Evolutionary conservation across 1,140 invertebrate species (phyloP), one percentile per base, ranked within the genome.

Genomic region (Brachionus angularis): DNA sequence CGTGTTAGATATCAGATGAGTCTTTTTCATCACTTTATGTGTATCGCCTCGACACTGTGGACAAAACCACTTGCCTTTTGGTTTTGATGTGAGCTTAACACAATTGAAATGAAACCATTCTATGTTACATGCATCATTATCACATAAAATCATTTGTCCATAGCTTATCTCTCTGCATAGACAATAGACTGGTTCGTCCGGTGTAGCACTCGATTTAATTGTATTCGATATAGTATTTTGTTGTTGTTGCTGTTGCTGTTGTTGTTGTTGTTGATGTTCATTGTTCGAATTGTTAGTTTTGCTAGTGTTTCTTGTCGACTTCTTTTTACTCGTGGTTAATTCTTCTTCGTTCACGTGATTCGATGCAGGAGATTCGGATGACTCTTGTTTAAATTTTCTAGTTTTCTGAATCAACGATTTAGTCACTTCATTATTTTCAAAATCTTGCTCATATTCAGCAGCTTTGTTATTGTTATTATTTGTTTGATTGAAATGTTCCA

Each of bases 21-120:
- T 34, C 29, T 46, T 67, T 50, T 67, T 67, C 62, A 67, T 67
- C n/a, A 67, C 62, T 50, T 67, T 67, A 21, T 67, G 62, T 7
- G 39, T 47, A 34, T 67, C 62, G 7, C 62, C 62, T 33, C 92
- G 74, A 74, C 81, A 83, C 8, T 77, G 77, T 5, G 79, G 79
- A 76, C 81, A 83, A 73, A 75, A 82, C 81, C 81, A 83, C 73
- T 79, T 81, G 18, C 81, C 81, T 72, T 82, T 82, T 46, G 81
- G 81, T 64, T 81, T 82, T 33, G 72, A 77, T 3, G 76, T 76
- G 16, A 83, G 76, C 71, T 75, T 76, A 33, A 83, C 81, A 77
- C 81, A 83, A 47, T 78, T 76, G 75, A 82, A 83, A 75, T 83
- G 81, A 73, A 81, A 83, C 81, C 81, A 83, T 74, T 83, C 80